Conservation (phyloP, 2,113 vertebrate species). For the Pimephales promelas region DNA sequence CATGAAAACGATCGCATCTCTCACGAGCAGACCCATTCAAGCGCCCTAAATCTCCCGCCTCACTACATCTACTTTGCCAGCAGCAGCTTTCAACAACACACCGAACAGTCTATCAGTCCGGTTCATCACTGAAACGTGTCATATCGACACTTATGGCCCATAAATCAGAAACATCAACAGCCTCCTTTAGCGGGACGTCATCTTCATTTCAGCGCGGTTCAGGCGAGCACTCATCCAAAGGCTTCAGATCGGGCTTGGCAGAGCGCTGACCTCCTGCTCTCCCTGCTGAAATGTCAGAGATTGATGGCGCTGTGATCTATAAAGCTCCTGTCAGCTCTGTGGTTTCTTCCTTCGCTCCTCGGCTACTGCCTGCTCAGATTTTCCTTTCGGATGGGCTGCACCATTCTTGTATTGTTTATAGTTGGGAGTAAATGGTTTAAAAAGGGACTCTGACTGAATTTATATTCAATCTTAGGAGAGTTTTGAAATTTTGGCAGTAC, state of each 20-base stretch:
- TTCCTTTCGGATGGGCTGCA: not conserved
- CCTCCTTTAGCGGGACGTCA: constrained; percentile 24
- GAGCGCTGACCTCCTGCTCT: constrained; percentile 38
- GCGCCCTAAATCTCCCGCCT: constrained; percentile 10
- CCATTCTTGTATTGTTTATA: constrained; percentile 4
- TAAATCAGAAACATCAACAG: constrained; percentile 40
- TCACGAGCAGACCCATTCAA: not conserved
- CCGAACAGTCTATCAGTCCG: constrained; percentile 20
- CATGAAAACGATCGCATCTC: not conserved
- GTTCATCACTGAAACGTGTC: constrained; percentile 9
- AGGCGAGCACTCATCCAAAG: constrained; percentile 7
- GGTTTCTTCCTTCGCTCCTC: constrained; percentile 3
- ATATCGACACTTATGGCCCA: constrained; percentile 30
- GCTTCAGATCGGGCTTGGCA: constrained; percentile 40
- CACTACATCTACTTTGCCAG: constrained; percentile 14
- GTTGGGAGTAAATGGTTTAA: not conserved
- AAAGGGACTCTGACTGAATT: not conserved
- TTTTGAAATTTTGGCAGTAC: not conserved
- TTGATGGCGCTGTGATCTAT: constrained; percentile 38
- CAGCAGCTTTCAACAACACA: constrained; percentile 31
- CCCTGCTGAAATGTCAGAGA: constrained; percentile 48
- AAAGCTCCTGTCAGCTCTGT: constrained; percentile 27
- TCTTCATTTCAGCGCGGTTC: constrained; percentile 25
- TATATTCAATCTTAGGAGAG: not conserved
- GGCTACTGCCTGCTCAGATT: constrained; percentile 21